Percentiles rank a stretch among this genome's conserved stretches.
phyloP scores from a whole-genome alignment of 2,113 vertebrate genomes.

The Catharus minimus region DNA sequence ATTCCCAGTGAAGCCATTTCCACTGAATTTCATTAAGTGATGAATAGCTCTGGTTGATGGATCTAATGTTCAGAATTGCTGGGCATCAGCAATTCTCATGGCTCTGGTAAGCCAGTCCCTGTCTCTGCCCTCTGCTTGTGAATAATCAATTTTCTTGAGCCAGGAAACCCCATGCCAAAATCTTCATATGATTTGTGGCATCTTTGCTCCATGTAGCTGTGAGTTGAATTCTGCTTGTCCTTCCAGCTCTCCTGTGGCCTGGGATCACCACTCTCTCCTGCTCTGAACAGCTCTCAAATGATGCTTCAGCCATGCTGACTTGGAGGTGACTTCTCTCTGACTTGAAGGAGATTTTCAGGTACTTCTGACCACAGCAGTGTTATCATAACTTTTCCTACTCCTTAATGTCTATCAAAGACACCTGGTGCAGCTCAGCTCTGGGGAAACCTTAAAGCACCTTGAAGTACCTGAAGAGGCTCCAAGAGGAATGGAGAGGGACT shows the following conservation, averaged over 20 bases:
- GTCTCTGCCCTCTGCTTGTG: background rate
- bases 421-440: background rate
- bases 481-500: background rate
- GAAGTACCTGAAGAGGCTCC: background rate
- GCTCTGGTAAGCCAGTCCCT: background rate
- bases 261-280: background rate
- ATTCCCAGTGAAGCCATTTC: background rate
- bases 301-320: background rate
- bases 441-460: background rate
- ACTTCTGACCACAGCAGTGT: background rate
- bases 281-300: background rate
- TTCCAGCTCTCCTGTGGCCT: background rate
- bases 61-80: background rate
- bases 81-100: background rate
- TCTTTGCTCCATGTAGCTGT: background rate
- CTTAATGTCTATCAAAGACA: background rate
- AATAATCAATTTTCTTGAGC: background rate
- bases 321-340: background rate
- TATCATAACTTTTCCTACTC: background rate
- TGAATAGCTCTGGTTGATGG: background rate
- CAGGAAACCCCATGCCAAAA: background rate
- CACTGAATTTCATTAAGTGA: background rate
- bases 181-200: background rate
- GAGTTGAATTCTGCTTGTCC: background rate
- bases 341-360: background rate